phyloP scores from a whole-genome alignment of 2,113 vertebrate species.

The Cygnus buccinator region DNA sequence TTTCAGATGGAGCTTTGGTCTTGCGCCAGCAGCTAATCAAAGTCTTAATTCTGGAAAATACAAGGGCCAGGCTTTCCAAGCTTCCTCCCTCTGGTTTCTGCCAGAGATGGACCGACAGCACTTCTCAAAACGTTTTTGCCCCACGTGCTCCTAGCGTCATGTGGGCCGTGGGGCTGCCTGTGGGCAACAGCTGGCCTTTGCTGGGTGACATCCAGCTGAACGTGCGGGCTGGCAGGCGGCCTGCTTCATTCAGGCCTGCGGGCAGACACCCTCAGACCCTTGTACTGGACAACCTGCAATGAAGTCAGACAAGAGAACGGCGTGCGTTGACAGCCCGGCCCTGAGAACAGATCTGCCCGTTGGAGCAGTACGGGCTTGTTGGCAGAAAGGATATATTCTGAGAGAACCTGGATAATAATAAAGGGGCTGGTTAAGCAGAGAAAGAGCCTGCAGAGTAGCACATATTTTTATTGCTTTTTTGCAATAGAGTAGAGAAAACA shows the following conservation, averaged over 20 bases:
- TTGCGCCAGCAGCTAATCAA: conserved; percentile 57
- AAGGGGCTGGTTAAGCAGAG: conserved; percentile 22
- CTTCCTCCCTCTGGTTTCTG: conserved; percentile 9
- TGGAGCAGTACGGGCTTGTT: neutral
- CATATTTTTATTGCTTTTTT: conserved; percentile 40
- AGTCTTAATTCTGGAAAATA: conserved; percentile 58
- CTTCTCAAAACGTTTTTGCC: neutral
- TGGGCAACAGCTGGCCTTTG: accelerated
- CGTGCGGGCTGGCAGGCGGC: no score
- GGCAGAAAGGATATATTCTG: neutral
- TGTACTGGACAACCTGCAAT: neutral
- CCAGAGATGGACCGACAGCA: neutral
- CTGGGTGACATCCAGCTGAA: neutral
- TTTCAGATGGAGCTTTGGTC: conserved; percentile 57
- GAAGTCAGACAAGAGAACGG: neutral
- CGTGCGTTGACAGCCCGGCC: accelerated
- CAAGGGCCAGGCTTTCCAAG: neutral
- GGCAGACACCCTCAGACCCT: neutral
- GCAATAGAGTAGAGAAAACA: conserved; percentile 19
- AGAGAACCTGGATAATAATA: neutral
- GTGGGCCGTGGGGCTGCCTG: accelerated
- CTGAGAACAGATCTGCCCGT: neutral
- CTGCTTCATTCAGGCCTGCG: neutral
- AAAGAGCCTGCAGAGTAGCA: conserved; percentile 22
- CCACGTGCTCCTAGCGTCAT: accelerated